Base-by-base conservation (phyloP, 2,797 vertebrate genomes). In the Silurus aristotelis region DNA sequence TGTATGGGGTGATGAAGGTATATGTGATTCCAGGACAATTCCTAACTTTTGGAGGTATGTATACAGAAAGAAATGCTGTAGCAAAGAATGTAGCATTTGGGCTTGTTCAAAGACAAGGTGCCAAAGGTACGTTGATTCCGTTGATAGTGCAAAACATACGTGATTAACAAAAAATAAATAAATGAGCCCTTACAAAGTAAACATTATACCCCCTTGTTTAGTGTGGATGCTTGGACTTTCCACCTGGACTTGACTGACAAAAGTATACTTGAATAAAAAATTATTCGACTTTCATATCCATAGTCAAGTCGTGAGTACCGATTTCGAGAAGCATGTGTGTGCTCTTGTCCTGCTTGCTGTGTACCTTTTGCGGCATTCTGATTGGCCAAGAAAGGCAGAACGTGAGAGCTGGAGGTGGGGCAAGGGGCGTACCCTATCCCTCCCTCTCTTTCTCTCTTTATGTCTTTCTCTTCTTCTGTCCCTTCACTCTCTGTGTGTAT, bases 401-500 rank as follows among this genome's bases (percentile, higher is more conserved):
- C 91, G 90, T 90, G 85, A 89, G 89, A 89, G 77, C 75, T 84
- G 84, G 85, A 89, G 91, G 89, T 88, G 92, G 90, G 81, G 87
- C 88, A 8, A 86, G 63, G 86, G 92, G 92, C 89, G 87, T 86
- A 88, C 89, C 25, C 91, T 90, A 89, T 89, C 86, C 89, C 87
- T 89, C 91, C 90, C 91, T 90, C 87, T 89, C 90, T 89, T 79
- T 90, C 90, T 90, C 90, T 92, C 90, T 71, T 91, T 91, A 88
- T 92, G 90, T 66, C 90, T 90, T 89, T 92, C 89, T 88, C 90
- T 90, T 90, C 91, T 91, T 89, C 91, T 91, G 90, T 93, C 92
- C 64, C 19, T 72, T 91, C 92, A 88, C 91, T 92, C 91, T 88
- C 92, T 92, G 92, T 93, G 92, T 92, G 91, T 92, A 89, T 92